Evolutionary conservation across 2,888 invertebrate genomes (phyloP).

Genomic region (Flabesymbios commensalis): DNA sequence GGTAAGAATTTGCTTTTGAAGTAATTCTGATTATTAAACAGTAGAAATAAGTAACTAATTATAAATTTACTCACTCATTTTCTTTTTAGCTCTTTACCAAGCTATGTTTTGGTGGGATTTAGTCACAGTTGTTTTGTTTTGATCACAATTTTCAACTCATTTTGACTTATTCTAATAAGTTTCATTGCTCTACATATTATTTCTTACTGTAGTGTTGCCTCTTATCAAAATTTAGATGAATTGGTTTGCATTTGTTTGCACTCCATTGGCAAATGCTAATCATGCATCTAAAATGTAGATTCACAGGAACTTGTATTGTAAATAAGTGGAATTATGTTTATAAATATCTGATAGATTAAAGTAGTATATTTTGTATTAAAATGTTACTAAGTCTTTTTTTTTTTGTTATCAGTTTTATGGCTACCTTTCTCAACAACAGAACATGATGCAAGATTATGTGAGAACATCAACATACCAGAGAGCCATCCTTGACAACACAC

Average conservation of each 20-base stretch:
- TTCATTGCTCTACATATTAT: too few species aligned
- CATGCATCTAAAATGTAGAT: not conserved
- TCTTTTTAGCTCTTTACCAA: too few species aligned
- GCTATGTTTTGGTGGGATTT: too few species aligned
- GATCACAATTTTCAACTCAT: too few species aligned
- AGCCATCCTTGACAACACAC: slow-evolving; percentile 89
- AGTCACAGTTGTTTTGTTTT: too few species aligned
- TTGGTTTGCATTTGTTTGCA: too few species aligned
- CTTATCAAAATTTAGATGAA: too few species aligned
- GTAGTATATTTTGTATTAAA: not conserved
- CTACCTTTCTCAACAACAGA: slow-evolving; percentile 98
- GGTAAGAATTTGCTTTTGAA: not conserved
- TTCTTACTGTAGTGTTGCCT: too few species aligned
- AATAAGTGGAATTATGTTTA: not conserved
- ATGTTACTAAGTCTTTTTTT: not conserved
- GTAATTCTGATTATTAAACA: too few species aligned
- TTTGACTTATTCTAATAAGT: too few species aligned
- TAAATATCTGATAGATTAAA: not conserved
- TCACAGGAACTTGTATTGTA: not conserved
- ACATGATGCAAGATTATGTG: slow-evolving; percentile 99
- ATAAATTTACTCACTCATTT: too few species aligned
- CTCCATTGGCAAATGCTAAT: not conserved
- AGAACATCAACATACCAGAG: slow-evolving; percentile 97
- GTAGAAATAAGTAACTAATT: too few species aligned
- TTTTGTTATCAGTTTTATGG: slow-evolving; percentile 83